A percentile compares a stretch with the other conserved stretches of the same genome.
These are phyloP conservation scores for Therioaphis trifolii DNA, from an alignment of 2,888 invertebrate species.

Conservation along the genomic window DNA sequence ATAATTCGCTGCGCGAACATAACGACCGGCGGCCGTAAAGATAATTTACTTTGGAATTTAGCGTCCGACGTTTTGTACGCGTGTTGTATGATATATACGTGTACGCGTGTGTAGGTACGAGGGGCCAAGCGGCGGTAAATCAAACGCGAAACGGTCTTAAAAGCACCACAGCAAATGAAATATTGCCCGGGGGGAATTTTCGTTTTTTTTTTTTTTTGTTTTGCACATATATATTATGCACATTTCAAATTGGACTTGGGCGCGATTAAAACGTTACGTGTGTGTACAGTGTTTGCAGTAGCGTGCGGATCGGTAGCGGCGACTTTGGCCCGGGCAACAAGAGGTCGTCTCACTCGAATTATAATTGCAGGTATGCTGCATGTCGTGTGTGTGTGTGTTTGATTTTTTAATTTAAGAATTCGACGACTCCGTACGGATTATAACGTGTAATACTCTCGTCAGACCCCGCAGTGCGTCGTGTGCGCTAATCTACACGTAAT, in stretches of 20 bases:
- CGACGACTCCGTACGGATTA: not conserved
- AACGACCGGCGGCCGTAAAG: too few relatives aligned
- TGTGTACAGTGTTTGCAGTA: slow-evolving; percentile 4
- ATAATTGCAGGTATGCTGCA: not conserved
- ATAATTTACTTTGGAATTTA: too few relatives aligned
- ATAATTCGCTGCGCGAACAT: too few relatives aligned
- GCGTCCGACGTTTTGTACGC: not conserved
- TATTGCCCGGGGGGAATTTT: slow-evolving; percentile 34
- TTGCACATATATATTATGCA: too few relatives aligned
- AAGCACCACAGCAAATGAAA: slow-evolving; percentile 44
- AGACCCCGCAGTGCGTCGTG: not conserved
- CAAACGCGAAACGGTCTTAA: slow-evolving; percentile 15
- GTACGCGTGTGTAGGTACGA: not conserved
- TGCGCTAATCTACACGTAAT: not conserved
- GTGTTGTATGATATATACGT: not conserved
- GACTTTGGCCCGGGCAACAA: not conserved
- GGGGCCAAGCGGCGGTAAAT: slow-evolving; percentile 18
- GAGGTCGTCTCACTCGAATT: not conserved
- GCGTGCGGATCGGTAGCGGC: not conserved
- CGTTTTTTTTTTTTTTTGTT: too few relatives aligned
- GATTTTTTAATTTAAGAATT: not conserved
- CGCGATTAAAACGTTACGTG: slow-evolving; percentile 37
- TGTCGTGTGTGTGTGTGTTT: not conserved
- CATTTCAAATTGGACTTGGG: slow-evolving; percentile 17
- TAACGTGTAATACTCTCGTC: too few relatives aligned